Base-by-base conservation (phyloP, 2,888 invertebrate species). In the Diaphora mendica region DNA sequence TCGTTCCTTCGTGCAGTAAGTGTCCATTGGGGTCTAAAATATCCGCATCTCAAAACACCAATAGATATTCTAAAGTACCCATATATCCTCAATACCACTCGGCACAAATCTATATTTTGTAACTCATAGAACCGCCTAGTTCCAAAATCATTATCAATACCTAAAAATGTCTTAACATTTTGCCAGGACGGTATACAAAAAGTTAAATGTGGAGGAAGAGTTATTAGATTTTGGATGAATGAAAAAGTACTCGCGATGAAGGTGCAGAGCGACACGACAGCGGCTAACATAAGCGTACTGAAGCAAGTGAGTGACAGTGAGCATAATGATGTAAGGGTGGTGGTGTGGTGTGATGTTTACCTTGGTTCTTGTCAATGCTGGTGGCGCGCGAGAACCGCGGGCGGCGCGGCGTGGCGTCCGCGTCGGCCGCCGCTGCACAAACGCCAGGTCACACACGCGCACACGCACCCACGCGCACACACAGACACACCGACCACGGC, bases 371-470 rank as follows among this genome's bases (percentile, higher is more conserved):
- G 91, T 95, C 95, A 87, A 93, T 92, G 93, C 94, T 94, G 90
- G 95, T 88, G 88, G 95, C 95, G 88, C 95, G 94, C 80, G 95
- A 95, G 94, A 95, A 95, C 85, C 95, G 94, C 89, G 95, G 95
- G 71, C 95, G 95, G 82, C 95, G 94, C 91, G 94, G 94, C 90
- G 87, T 83, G 76, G 86, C 83, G 85, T 94, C 95, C 77, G 84
- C 82, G 83, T 93, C 95, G 80, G 83, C 90, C 87, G 85, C 88
- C 86, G 91, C 92, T 89, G 90, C 89, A 90, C 91, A 91, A 87
- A 87, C 76, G 70, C 76, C 78, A 82, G 75, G 80, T 65, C 85
- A 79, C 85, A 79, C 82, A 79, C 79, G 64, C 81, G 64, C 77
- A 70, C 79, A 39, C 39, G 2, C 39, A 11, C 8, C n/a, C n/a